These are phyloP conservation scores for Scaptomyza tumidula DNA, from an alignment of 2,888 invertebrate species.

Conservation along the genomic window DNA sequence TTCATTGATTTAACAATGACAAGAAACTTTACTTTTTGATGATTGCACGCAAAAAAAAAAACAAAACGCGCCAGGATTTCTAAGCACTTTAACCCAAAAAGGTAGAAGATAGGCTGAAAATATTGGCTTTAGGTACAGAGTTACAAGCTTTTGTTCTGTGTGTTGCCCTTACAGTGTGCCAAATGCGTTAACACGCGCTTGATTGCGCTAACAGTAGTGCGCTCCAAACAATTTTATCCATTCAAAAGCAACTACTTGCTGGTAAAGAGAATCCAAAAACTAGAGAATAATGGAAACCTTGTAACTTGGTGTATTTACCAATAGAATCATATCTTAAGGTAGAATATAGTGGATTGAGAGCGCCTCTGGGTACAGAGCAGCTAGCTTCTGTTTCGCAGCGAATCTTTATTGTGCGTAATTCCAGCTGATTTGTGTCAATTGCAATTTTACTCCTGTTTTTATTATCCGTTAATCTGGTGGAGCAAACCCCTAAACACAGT, in stretches of 20 bases:
- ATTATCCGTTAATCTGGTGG: constrained; percentile 6
- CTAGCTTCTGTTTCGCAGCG: constrained; percentile 11
- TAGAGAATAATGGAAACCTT: background rate
- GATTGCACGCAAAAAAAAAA: no score
- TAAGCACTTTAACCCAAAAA: background rate
- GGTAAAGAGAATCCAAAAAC: background rate
- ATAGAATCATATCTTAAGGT: background rate
- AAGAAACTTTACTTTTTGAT: background rate
- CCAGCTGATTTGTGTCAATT: constrained; percentile 20
- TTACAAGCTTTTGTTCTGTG: background rate
- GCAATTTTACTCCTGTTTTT: background rate
- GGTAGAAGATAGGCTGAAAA: background rate
- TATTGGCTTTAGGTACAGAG: background rate
- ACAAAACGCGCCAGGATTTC: no score
- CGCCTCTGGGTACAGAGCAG: background rate
- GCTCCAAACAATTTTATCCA: background rate
- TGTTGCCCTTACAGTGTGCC: no score
- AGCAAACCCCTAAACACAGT: constrained; percentile 9
- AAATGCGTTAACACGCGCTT: constrained; percentile 3
- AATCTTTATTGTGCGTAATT: background rate
- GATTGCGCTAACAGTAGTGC: background rate
- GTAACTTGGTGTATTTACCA: background rate
- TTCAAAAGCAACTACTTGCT: no score
- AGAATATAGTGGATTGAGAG: background rate
- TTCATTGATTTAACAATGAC: background rate